Evolutionary conservation across 2,888 invertebrate genomes (phyloP), one percentile per base, ranked within the genome.

Genomic region (Cyrtodaria siliqua): DNA sequence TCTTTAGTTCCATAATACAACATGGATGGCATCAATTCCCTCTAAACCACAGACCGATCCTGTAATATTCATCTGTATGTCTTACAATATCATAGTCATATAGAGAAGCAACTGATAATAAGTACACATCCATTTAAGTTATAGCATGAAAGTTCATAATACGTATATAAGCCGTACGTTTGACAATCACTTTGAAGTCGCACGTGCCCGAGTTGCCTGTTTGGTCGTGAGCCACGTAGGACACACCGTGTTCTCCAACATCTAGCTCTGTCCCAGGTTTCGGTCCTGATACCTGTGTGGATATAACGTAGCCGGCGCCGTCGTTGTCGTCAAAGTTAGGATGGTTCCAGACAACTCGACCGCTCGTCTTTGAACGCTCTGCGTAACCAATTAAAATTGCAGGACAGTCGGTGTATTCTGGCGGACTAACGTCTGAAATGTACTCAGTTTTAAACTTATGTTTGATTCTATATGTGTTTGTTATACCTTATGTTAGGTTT

Each of bases 131-230:
- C n/a, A n/a, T n/a, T n/a, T n/a, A n/a, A n/a, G n/a, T n/a, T n/a
- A n/a, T n/a, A n/a, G n/a, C n/a, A 79, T 44, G 38, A 82, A 27
- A 18, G 29, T n/a, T n/a, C 57, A 49, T n/a, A n/a, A n/a, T n/a
- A n/a, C n/a, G n/a, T n/a, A n/a, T n/a, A n/a, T n/a, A n/a, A n/a
- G n/a, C n/a, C 70, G 38, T 66, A 82, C 84, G 74, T 77, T 81
- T 84, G 6, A 84, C 61, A 6, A 82, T 59, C 4, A 84, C 42
- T n/a, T 79, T 72, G 27, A 81, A 79, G 24, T 47, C 42, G 47
- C 84, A 84, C 0, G 14, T 33, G 2, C 81, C 84, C 14, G 74
- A 66, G 55, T 84, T 84, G 9, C 68, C 71, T 2, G 53, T 66
- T 0, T 2, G 40, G 47, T 84, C 84, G 3, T 24, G 50, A 1